phyloP scores from a whole-genome alignment of 2,888 invertebrate genomes.

The Psylliodes chrysocephalus region DNA sequence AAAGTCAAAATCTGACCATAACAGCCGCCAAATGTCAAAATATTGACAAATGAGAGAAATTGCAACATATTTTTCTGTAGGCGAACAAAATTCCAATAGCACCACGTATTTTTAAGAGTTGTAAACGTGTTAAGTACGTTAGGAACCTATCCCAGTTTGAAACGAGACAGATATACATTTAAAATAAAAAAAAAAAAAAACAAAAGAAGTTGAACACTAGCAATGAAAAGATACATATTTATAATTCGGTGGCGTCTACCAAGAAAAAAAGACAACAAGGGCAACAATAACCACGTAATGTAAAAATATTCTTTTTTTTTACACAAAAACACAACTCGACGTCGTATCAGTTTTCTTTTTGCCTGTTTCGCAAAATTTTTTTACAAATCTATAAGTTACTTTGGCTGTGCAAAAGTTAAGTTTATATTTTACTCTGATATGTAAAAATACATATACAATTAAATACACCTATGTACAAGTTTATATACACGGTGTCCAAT shows the following conservation, averaged over 20 bases:
- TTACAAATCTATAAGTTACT: constrained; percentile 30
- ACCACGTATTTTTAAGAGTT: too few relatives aligned
- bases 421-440: constrained; percentile 54
- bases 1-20: too few relatives aligned
- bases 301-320: constrained; percentile 32
- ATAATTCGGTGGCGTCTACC: constrained; percentile 26
- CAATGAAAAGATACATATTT: too few relatives aligned
- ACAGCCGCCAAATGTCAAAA: too few relatives aligned
- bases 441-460: constrained; percentile 58
- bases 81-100: too few relatives aligned
- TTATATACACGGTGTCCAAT: constrained; percentile 20
- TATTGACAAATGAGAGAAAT: too few relatives aligned
- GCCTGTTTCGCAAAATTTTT: background rate
- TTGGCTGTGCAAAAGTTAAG: constrained; percentile 54
- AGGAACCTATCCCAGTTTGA: too few relatives aligned
- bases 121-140: too few relatives aligned
- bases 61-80: too few relatives aligned
- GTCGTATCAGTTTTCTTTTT: background rate
- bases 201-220: too few relatives aligned
- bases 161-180: too few relatives aligned
- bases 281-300: constrained; percentile 43
- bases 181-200: too few relatives aligned
- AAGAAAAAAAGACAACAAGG: constrained; percentile 40
- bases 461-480: constrained; percentile 53
- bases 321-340: constrained; percentile 9